Evolutionary conservation across 1,140 invertebrate genomes (phyloP), one percentile per base, ranked within the genome.

Genomic region (Diabrotica undecimpunctata): DNA sequence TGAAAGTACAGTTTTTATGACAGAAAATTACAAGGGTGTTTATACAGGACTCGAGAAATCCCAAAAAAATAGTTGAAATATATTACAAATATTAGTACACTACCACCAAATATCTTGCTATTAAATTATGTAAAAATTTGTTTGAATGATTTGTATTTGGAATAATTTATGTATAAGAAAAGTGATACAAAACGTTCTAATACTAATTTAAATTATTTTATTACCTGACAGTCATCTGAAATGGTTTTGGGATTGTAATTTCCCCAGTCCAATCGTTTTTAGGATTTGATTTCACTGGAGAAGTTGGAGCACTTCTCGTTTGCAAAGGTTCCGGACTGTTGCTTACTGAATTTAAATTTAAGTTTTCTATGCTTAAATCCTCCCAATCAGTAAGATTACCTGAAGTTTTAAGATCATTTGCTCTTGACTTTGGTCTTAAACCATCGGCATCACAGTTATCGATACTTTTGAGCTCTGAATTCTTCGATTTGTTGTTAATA

Each of bases 221-320:
- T 62, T 79, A 88, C 88, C 86, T 85, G 67, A 86, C 77, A 3
- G 85, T 87, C 82, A 88, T 88, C 74, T 83, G 82, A 77, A 88
- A 88, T 12, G 87, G 86, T 70, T 87, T 86, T 0, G 86, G 84
- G 54, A 86, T 79, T 0, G 86, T 88, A 25, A 84, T 79, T 51
- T 74, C 80, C 71, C 77, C 78, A 58, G 77, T 78, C 64, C 74
- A 68, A 61, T 75, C 52, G 71, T 80, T 64, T 64, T 65, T 68
- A 57, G 75, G 73, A 70, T 78, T 80, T 5, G 70, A 66, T 70
- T 72, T 78, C 6, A 65, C n/a, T 7, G 84, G 84, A 75, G 82
- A 85, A 14, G 81, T 82, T 0, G 84, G 84, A 71, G 83, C 82
- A 76, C 84, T 86, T 65, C 70, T 71, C 0, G 68, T 74, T 55